Evolutionary conservation across 1,140 invertebrate genomes (phyloP).

Genomic region (Platyscapa corneri): DNA sequence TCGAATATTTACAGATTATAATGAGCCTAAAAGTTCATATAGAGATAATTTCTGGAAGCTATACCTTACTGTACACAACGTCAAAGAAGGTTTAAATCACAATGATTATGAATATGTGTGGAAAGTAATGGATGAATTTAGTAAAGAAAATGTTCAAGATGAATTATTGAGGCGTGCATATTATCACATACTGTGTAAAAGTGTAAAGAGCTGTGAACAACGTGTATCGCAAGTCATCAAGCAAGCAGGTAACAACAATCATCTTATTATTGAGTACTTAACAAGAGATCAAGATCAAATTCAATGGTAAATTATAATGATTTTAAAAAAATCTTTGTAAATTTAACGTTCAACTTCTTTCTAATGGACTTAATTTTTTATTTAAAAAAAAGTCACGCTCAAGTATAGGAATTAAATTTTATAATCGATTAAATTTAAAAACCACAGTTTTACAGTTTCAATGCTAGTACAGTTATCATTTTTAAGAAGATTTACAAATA

Average conservation of each 20-base stretch:
- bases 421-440: background rate
- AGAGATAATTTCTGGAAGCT: slow-evolving; percentile 56
- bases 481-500: background rate
- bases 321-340: background rate
- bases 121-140: slow-evolving; percentile 53
- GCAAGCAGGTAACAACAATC: slow-evolving; percentile 59
- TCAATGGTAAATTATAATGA: background rate
- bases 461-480: background rate
- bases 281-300: background rate
- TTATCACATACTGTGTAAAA: slow-evolving; percentile 58
- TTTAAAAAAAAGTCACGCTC: background rate
- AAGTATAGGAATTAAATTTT: background rate
- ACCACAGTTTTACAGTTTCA: background rate
- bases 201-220: slow-evolving; percentile 54
- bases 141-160: slow-evolving; percentile 20
- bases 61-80: slow-evolving; percentile 51
- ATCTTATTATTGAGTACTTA: slow-evolving; percentile 38
- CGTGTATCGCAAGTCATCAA: slow-evolving; percentile 57
- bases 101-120: slow-evolving; percentile 60
- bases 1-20: slow-evolving; percentile 26
- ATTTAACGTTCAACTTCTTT: background rate
- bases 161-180: slow-evolving; percentile 51
- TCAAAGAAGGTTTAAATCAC: slow-evolving; percentile 56
- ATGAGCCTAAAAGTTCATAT: slow-evolving; percentile 21
- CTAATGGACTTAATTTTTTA: slow-evolving; percentile 1